Base-by-base conservation (phyloP, 1,140 invertebrate species). In the Papilio helenus region DNA sequence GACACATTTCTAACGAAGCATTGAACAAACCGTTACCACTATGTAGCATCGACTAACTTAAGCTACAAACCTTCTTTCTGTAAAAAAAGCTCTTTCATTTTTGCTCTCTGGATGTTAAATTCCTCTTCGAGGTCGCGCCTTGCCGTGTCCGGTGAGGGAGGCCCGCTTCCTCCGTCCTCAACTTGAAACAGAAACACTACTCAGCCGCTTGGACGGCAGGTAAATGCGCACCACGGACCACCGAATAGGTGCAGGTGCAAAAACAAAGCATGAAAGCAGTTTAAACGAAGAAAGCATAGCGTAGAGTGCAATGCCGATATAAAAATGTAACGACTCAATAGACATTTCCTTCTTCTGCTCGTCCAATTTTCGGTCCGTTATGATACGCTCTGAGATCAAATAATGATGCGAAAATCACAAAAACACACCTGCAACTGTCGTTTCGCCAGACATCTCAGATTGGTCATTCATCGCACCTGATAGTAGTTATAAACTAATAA, bases 41-140 rank as follows among this genome's bases (percentile, higher is more conserved):
- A 68, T 34, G 68, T 58, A 74, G 34, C 80, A 58, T 83, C 72
- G 80, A 79, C 72, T 26, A 80, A 61, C 39, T 61, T 20, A 77
- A 77, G 76, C 72, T 84, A 91, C 91, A 65, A 95, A 98, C 97
- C 97, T 97, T 99, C 98, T 96, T 98, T 99, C 89, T 98, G 97
- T 82, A 98, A 95, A 94, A 97, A 99, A 14, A 99, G 92, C 87
- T 98, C 98, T 95, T 98, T 98, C 95, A 99, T 97, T 95, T 97
- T 98, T 8, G 98, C 98, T 86, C 98, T 96, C 93, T 99, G 98
- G 65, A 96, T 94, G 89, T 98, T 97, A 95, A 98, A 99, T 90
- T 98, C 97, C 84, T 97, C 97, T 87, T 97, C 97, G 86, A 97
- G 96, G 84, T 96, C 96, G 81, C 96, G 95, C 80, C 85, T 82